These are phyloP conservation scores for Tyrannus savana DNA, from an alignment of 2,113 vertebrate species.

Conservation along the genomic window DNA sequence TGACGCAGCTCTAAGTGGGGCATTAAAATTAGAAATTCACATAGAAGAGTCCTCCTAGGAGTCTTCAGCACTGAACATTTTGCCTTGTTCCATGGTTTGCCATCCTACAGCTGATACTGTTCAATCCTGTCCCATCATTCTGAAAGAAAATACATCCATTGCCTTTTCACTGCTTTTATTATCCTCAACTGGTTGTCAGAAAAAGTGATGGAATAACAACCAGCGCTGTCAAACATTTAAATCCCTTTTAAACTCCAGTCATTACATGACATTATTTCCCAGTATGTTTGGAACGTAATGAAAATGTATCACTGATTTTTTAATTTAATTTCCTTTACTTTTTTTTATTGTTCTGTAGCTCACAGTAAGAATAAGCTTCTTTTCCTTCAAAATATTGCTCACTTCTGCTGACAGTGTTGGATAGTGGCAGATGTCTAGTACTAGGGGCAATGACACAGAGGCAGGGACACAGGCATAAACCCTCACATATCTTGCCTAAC, in stretches of 20 bases:
- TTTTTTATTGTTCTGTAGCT: background rate
- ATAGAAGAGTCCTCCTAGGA: background rate
- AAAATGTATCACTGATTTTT: constrained; percentile 20
- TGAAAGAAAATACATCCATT: background rate
- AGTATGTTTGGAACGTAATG: background rate
- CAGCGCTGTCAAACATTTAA: background rate
- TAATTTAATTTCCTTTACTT: background rate
- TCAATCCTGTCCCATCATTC: background rate
- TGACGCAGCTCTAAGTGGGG: background rate
- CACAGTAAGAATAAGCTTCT: background rate
- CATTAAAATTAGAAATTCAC: constrained; percentile 6
- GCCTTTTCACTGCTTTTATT: background rate
- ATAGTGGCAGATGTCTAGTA: background rate
- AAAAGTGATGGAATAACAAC: constrained; percentile 21
- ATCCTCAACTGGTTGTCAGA: background rate
- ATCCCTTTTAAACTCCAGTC: constrained; percentile 5
- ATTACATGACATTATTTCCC: constrained; percentile 19
- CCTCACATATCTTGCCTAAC: background rate
- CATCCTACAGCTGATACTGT: background rate
- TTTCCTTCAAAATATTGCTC: background rate
- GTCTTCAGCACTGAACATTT: background rate
- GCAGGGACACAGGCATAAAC: background rate
- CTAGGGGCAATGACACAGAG: background rate
- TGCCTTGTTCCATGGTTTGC: background rate
- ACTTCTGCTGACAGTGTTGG: background rate